These are phyloP conservation scores for Squalus acanthias DNA, from an alignment of 2,797 vertebrate species.

Conservation along the genomic window DNA sequence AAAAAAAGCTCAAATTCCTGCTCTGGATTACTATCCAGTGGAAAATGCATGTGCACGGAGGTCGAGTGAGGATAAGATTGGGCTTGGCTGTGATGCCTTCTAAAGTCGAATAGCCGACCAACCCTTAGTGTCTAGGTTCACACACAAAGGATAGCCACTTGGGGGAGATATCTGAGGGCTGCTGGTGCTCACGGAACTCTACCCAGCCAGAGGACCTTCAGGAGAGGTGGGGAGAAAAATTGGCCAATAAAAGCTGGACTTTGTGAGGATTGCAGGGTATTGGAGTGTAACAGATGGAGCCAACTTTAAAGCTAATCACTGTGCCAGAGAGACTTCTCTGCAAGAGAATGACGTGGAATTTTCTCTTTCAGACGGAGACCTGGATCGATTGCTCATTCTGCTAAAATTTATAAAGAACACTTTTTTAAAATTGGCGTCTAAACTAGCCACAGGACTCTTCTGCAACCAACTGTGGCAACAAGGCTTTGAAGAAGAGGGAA, in stretches of 20 bases:
- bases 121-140: neutral
- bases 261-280: neutral
- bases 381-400: neutral
- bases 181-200: neutral
- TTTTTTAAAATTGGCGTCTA: neutral
- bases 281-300: neutral
- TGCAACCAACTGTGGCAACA: neutral
- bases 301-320: neutral
- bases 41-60: neutral
- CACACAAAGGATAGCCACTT: too few relatives aligned
- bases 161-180: neutral
- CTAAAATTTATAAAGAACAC: neutral
- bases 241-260: neutral
- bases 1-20: neutral
- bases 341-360: conserved; percentile 13
- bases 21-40: neutral
- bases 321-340: neutral
- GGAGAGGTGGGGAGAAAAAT: neutral
- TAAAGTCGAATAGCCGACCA: neutral
- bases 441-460: neutral
- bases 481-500: neutral
- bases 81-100: neutral
- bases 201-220: neutral
- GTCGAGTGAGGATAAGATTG: neutral
- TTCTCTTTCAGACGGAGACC: neutral